Conservation (phyloP, 2,888 invertebrate genomes). For the Archips crataeganus region DNA sequence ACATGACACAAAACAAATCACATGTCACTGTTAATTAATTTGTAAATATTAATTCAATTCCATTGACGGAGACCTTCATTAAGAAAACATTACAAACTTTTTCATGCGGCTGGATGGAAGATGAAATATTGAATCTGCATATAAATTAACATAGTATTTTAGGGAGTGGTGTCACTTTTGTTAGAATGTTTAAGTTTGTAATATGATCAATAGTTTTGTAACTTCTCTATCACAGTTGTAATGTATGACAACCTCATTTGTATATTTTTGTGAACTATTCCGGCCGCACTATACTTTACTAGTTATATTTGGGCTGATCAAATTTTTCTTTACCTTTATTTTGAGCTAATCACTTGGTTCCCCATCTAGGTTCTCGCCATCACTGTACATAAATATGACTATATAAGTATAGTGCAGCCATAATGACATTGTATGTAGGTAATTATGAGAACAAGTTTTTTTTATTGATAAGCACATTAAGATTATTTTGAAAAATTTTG, state of each 20-base stretch:
- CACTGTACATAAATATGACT: not conserved
- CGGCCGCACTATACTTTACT: not conserved
- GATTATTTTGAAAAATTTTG: constrained; percentile 1
- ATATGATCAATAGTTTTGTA: not conserved
- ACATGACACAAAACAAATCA: constrained; percentile 10
- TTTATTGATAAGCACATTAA: not conserved
- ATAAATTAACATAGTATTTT: not conserved
- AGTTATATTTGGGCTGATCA: too few relatives aligned
- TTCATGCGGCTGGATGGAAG: not conserved
- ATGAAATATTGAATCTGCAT: not conserved
- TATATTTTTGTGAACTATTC: not conserved
- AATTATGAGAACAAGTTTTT: not conserved
- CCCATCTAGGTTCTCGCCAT: too few relatives aligned
- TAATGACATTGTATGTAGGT: not conserved
- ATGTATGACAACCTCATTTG: constrained; percentile 10
- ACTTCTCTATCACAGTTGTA: constrained; percentile 6
- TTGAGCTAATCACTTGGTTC: too few relatives aligned
- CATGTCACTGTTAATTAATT: not conserved
- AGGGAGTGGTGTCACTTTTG: not conserved
- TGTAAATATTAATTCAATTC: not conserved
- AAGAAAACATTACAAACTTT: not conserved
- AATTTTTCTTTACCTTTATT: too few relatives aligned
- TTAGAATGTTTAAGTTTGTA: not conserved
- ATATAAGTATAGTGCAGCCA: not conserved
- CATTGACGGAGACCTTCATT: not conserved